Conservation (phyloP, 2,888 invertebrate genomes). For the Drosophila nr. perissopoda region DNA sequence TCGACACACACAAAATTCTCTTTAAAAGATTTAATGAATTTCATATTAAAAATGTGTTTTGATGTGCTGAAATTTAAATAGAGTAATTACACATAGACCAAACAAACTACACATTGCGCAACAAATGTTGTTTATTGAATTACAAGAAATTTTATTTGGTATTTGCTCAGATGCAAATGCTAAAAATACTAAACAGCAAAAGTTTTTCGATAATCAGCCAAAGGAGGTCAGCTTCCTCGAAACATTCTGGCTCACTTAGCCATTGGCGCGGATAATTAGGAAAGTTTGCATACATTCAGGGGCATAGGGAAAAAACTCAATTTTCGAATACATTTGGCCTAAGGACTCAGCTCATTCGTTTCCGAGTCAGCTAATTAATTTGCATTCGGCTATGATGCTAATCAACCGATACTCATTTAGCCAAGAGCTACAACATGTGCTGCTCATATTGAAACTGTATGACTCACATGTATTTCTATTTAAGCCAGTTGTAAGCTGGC, state of each 20-base stretch:
- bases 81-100: not conserved
- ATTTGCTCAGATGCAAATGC: conserved; percentile 6
- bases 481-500: not conserved
- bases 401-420: not conserved
- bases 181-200: conserved; percentile 15
- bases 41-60: not conserved
- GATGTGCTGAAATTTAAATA: not conserved
- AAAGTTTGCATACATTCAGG: conserved; percentile 34
- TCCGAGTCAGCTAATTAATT: conserved; percentile 12
- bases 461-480: not conserved
- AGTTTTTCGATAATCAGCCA: conserved; percentile 4
- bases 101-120: too few relatives aligned
- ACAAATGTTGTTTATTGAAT: not conserved
- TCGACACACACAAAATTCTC: not conserved
- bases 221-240: not conserved
- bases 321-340: not conserved
- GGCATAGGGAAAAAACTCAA: not conserved
- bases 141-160: not conserved
- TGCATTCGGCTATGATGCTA: conserved; percentile 1
- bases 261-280: conserved; percentile 42
- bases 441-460: not conserved
- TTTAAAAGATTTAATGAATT: not conserved
- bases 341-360: not conserved
- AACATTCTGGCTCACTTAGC: not conserved
- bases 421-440: not conserved